These are phyloP conservation scores for Mesorhabditis sp. DNA, from an alignment of 2,888 invertebrate genomes.

Conservation along the genomic window DNA sequence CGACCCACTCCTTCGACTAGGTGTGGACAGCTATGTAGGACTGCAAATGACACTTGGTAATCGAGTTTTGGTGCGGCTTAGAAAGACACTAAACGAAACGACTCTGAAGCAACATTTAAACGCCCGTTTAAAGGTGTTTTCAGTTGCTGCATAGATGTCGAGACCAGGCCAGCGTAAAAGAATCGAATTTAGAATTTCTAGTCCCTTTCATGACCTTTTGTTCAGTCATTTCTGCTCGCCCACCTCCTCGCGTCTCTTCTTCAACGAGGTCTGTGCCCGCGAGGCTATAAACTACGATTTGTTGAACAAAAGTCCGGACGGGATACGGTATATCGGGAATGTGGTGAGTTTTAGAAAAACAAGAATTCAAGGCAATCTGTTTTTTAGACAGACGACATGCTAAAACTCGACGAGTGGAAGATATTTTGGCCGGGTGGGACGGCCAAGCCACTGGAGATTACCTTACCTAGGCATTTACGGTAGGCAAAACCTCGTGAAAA, in stretches of 20 bases:
- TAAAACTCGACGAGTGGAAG: conserved; percentile 35
- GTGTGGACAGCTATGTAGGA: too few relatives aligned
- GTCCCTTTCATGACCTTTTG: background rate
- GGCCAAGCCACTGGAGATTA: conserved; percentile 45
- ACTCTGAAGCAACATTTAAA: too few relatives aligned
- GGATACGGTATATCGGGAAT: conserved; percentile 3
- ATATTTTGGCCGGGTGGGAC: conserved; percentile 44
- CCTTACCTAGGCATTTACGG: conserved; percentile 45
- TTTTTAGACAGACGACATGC: conserved; percentile 9
- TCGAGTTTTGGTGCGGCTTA: too few relatives aligned
- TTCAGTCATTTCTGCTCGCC: conserved; percentile 26
- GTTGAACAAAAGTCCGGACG: conserved; percentile 17
- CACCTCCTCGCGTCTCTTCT: conserved; percentile 26
- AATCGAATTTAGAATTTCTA: too few relatives aligned
- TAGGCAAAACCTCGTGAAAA: background rate
- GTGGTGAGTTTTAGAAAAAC: background rate
- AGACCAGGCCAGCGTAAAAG: too few relatives aligned
- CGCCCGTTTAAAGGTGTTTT: too few relatives aligned
- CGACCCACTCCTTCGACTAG: too few relatives aligned
- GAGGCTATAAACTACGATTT: conserved; percentile 33
- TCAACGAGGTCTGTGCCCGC: conserved; percentile 29
- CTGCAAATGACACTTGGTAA: too few relatives aligned
- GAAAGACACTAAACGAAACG: too few relatives aligned
- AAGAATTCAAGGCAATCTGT: background rate
- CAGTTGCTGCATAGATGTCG: too few relatives aligned